Evolutionary conservation across 2,113 vertebrate species (phyloP), one percentile per base, ranked within the genome.

Genomic region (Xerus inauris): DNA sequence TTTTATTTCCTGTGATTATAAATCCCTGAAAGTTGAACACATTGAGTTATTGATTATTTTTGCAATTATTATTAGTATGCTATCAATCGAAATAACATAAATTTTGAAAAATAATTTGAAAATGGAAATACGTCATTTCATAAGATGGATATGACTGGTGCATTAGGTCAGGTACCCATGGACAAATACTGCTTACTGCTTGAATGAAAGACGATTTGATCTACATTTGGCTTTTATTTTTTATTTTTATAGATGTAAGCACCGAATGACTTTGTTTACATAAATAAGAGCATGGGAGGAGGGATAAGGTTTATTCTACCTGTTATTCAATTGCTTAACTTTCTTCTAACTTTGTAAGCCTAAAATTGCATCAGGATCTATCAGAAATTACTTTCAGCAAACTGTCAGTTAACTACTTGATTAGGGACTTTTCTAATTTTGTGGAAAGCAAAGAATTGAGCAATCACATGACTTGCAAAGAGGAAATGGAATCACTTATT

Each of bases 41-140:
- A 26, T 38, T 24, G 26, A 91, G 26, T 91, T 83, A 87, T 80
- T 96, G n/a, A n/a, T n/a, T n/a, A n/a, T n/a, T 97, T 73, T 80
- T 80, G 65, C 42, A 76, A 59, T 93, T 95, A 80, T 95, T 88
- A 49, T 45, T 67, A 87, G 71, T 26, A 69, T 26, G 20, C 3
- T 62, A 12, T 86, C 85, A 83, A 77, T 82, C 62, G 86, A 95
- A 93, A 89, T 84, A 69, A 38, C 26, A 69, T 7, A 86, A 30
- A 83, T 75, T 90, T 87, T 84, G 32, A 72, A 85, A 93, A 93
- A 26, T 86, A 72, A 96, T 90, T 30, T 45, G 45, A 40, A 92
- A 51, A 67, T 49, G 72, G 57, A 82, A 89, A 84, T 64, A 24
- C 28, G 57, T 40, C 38, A 69, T 40, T 76, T 83, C 4, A n/a